Base-by-base conservation (phyloP, 2,113 vertebrate genomes). In the Strix uralensis region DNA sequence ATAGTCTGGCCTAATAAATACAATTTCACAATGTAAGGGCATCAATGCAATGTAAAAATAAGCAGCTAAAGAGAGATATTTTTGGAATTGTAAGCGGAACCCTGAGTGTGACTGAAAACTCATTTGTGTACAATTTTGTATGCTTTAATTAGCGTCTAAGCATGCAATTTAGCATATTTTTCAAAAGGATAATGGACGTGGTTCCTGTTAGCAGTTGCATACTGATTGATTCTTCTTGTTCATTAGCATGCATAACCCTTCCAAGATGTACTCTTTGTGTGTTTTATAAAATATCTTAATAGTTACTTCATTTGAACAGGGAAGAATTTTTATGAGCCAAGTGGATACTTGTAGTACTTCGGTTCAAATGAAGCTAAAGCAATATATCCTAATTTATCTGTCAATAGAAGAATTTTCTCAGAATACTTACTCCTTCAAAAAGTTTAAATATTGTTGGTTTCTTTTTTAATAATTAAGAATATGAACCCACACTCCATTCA, bases 231-330 rank as follows among this genome's bases (percentile, higher is more conserved):
- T 86, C 26, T 81, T 85, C 67, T 44, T 82, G 22, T 58, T 91
- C 69, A 77, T 95, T 92, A 71, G 32, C 46, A 86, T 96, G 67
- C n/a, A 59, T 83, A 63, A 58, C 10, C 38, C 75, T 94, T 85
- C 57, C n/a, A 77, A 87, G 54, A 66, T 13, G 4, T 51, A 46
- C 27, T 87, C 34, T 62, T 92, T 54, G 13, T 66, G n/a, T 92
- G 18, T 93, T 93, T 86, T 83, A 36, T 81, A 70, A 94, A 96
- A 80, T 93, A 83, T 62, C 73, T 73, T 86, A 93, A 83, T 92
- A 86, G 62, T 86, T 81, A 8, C 74, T 93, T 90, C 62, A 55
- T 88, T 96, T 83, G 52, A 93, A 92, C 55, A 71, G 71, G 42
- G 11, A 92, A 30, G 27, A 69, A 22, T 71, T 94, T 83, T 92